phyloP scores from a whole-genome alignment of 1,140 invertebrate genomes.

The Myzus persicae region DNA sequence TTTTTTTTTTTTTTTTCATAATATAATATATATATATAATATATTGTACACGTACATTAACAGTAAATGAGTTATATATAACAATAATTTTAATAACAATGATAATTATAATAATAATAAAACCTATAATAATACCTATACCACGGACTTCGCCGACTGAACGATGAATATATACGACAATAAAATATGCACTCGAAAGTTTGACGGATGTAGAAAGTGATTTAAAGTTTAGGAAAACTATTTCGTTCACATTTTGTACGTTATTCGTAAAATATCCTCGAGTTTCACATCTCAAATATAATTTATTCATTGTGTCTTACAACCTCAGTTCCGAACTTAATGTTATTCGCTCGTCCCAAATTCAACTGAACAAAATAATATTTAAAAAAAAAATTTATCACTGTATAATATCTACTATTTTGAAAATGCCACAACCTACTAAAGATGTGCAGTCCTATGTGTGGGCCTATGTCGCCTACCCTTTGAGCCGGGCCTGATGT shows the following conservation, averaged over 20 bases:
- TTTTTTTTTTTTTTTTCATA: too few species aligned
- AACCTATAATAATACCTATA: neutral
- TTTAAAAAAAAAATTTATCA: neutral
- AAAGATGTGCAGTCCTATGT: too few species aligned
- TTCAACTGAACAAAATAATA: neutral
- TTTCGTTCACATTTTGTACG: slow-evolving; percentile 16
- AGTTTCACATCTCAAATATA: slow-evolving; percentile 21
- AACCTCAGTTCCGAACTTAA: slow-evolving; percentile 16
- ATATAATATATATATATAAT: too few species aligned
- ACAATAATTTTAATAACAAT: too few species aligned
- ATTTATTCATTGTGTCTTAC: slow-evolving; percentile 37
- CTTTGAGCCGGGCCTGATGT: too few species aligned
- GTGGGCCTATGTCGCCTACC: too few species aligned
- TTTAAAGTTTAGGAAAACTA: slow-evolving; percentile 27
- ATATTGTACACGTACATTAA: too few species aligned
- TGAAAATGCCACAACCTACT: too few species aligned
- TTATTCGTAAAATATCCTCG: neutral
- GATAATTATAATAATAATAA: too few species aligned
- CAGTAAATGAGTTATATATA: too few species aligned
- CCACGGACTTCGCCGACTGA: neutral
- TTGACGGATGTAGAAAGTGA: neutral
- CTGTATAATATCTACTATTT: too few species aligned
- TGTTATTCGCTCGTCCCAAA: too few species aligned
- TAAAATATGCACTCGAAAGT: neutral
- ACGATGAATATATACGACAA: neutral